Percentiles rank a stretch among this genome's conserved stretches.
These are phyloP conservation scores for Calephelis virginiensis DNA, from an alignment of 1,140 invertebrate genomes.

Conservation along the genomic window DNA sequence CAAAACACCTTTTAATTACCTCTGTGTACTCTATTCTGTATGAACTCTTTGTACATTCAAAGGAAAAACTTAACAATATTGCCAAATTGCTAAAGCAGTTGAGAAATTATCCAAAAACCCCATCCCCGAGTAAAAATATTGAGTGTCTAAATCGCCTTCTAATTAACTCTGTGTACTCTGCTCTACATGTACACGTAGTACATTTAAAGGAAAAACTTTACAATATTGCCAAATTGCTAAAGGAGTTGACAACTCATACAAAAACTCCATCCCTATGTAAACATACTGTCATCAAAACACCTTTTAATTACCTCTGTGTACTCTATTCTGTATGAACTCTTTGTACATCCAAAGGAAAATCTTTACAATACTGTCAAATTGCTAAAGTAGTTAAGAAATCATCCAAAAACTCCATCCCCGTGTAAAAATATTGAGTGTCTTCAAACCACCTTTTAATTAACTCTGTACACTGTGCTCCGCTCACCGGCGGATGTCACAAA, in stretches of 20 bases:
- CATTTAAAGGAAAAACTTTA: too few relatives aligned
- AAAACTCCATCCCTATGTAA: neutral
- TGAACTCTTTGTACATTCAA: too few relatives aligned
- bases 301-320: conserved; percentile 9
- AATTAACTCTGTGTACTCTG: conserved; percentile 18
- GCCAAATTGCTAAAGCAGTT: too few relatives aligned
- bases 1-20: conserved; percentile 5
- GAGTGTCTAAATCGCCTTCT: conserved; percentile 9
- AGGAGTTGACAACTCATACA: neutral
- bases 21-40: conserved; percentile 27
- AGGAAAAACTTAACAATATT: too few relatives aligned
- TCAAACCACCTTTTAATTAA: conserved; percentile 15
- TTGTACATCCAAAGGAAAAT: too few relatives aligned
- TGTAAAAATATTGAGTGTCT: conserved; percentile 10
- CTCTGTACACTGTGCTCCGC: conserved; percentile 29
- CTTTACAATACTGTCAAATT: too few relatives aligned
- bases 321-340: conserved; percentile 23
- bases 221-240: too few relatives aligned
- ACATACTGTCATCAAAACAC: too few relatives aligned
- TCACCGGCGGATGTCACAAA: conserved; percentile 64
- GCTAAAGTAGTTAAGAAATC: neutral
- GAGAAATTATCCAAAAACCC: neutral
- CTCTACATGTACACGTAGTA: conserved; percentile 20
- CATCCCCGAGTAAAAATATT: neutral
- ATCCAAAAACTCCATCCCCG: neutral